Evolutionary conservation across 2,797 vertebrate genomes (phyloP).

Genomic region (Chrysocyon brachyurus): DNA sequence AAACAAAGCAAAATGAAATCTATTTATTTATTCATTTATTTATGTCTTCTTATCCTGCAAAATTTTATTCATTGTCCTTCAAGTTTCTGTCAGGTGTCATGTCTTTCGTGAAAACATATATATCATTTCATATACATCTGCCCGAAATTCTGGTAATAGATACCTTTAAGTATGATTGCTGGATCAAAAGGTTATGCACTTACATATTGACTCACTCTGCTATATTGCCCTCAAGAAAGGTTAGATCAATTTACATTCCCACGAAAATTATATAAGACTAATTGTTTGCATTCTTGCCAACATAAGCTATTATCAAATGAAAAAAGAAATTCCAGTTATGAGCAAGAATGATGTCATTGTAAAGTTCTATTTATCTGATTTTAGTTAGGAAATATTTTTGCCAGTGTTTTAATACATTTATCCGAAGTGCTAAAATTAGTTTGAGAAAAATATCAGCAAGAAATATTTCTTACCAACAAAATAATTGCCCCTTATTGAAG

Average conservation of each 20-base stretch:
- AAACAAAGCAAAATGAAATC: neutral
- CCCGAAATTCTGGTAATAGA: neutral
- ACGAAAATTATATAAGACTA: neutral
- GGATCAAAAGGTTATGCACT: neutral
- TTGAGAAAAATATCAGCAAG: neutral
- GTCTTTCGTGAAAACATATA: neutral
- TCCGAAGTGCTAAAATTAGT: neutral
- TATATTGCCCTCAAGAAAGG: neutral
- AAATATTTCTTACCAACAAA: neutral
- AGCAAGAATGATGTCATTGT: neutral
- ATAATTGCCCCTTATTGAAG: neutral
- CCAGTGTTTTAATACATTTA: neutral
- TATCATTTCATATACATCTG: neutral
- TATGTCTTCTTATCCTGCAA: neutral
- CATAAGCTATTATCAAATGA: neutral
- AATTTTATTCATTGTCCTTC: neutral
- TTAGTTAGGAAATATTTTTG: conserved; percentile 28
- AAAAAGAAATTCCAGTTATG: neutral
- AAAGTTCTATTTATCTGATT: neutral
- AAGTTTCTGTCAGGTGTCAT: neutral
- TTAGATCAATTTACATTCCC: neutral
- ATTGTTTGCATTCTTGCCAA: neutral
- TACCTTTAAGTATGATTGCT: neutral
- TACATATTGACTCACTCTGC: neutral
- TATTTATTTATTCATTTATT: neutral